Evolutionary conservation across 2,113 vertebrate species (phyloP).

Genomic region (Coreoperca whiteheadi): DNA sequence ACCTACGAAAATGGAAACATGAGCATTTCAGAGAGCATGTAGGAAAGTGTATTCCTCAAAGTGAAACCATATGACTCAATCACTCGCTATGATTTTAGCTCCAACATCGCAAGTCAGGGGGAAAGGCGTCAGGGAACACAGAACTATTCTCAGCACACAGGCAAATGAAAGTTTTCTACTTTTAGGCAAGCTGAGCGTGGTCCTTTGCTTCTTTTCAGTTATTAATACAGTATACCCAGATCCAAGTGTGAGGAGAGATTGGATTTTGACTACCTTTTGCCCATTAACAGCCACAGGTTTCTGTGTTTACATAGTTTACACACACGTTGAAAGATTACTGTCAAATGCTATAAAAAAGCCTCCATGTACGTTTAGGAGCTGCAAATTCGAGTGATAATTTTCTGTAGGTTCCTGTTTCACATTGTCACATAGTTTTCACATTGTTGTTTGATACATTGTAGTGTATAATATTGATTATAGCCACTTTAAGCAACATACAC

Average conservation of each 20-base stretch:
- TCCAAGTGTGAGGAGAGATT: slow-evolving; percentile 64
- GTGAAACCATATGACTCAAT: slow-evolving; percentile 84
- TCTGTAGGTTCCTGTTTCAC: too few relatives aligned
- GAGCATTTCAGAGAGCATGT: slow-evolving; percentile 78
- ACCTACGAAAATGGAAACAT: slow-evolving; percentile 80
- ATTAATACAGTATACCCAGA: slow-evolving; percentile 49
- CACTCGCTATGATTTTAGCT: slow-evolving; percentile 45
- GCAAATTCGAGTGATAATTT: background rate
- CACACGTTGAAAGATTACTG: slow-evolving; percentile 76
- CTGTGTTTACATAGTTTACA: slow-evolving; percentile 80
- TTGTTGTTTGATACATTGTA: background rate
- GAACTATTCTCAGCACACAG: slow-evolving; percentile 47
- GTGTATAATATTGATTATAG: too few relatives aligned
- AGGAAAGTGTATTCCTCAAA: slow-evolving; percentile 81
- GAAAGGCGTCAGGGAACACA: slow-evolving; percentile 57
- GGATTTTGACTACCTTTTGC: slow-evolving; percentile 54
- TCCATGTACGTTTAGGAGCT: slow-evolving; percentile 50
- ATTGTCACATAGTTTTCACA: background rate
- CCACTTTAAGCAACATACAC: background rate
- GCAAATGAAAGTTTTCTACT: slow-evolving; percentile 45
- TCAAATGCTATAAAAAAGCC: slow-evolving; percentile 73
- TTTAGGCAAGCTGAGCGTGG: slow-evolving; percentile 24
- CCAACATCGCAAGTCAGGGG: slow-evolving; percentile 34
- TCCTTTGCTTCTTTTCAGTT: slow-evolving; percentile 39
- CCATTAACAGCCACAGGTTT: slow-evolving; percentile 36